phyloP scores from a whole-genome alignment of 2,888 invertebrate species.

The Amphiduros pacificus region DNA sequence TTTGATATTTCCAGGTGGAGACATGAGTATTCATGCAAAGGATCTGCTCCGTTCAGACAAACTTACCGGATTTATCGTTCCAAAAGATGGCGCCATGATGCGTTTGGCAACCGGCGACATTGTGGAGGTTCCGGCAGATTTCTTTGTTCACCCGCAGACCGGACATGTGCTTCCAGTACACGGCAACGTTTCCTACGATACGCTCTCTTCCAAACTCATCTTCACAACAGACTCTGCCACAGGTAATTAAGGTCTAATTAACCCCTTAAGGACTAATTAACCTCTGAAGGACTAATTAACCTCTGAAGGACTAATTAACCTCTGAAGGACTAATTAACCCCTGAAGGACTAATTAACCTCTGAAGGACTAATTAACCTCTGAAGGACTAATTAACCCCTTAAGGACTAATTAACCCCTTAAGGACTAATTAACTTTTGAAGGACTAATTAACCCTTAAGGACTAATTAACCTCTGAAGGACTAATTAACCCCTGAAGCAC shows the following conservation, averaged over 20 bases:
- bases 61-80: conserved; percentile 46
- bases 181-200: conserved; percentile 52
- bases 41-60: conserved; percentile 39
- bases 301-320: too few species aligned
- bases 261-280: too few species aligned
- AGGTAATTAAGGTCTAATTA: conserved; percentile 43
- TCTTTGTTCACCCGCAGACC: conserved; percentile 53
- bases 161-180: conserved; percentile 50
- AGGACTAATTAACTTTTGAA: too few species aligned
- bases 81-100: conserved; percentile 44
- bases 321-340: too few species aligned
- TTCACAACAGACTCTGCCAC: conserved; percentile 51
- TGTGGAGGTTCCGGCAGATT: conserved; percentile 38
- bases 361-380: too few species aligned
- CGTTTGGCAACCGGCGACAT: conserved; percentile 31
- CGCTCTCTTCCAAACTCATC: conserved; percentile 45
- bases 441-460: too few species aligned
- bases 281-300: too few species aligned
- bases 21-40: conserved; percentile 32
- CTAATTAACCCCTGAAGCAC: too few species aligned
- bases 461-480: too few species aligned
- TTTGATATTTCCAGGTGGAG: conserved; percentile 31
- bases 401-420: too few species aligned
- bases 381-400: too few species aligned
- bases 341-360: too few species aligned